Conservation (phyloP, 2,797 vertebrate species). For the Neomorphus geoffroyi region DNA sequence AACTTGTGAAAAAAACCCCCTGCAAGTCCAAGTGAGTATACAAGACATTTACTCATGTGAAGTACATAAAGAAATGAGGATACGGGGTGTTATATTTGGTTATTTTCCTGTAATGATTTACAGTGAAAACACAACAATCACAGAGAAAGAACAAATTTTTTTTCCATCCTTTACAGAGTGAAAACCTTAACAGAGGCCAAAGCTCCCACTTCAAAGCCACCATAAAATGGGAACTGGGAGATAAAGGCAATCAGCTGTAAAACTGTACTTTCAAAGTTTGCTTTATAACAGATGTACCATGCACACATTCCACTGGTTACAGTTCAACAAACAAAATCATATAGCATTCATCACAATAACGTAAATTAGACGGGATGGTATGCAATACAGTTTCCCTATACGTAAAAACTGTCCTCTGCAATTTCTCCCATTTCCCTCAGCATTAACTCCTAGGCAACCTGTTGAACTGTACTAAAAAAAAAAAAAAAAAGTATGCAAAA, state of each 20-base stretch:
- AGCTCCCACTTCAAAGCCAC: slow-evolving; percentile 26
- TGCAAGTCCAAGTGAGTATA: neutral
- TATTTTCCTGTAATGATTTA: neutral
- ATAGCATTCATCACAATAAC: neutral
- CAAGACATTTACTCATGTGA: neutral
- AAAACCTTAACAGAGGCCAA: neutral
- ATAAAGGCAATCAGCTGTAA: neutral
- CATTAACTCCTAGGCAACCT: neutral
- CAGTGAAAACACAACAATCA: slow-evolving; percentile 1
- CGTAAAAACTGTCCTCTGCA: neutral
- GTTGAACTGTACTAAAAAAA: neutral
- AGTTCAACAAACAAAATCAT: neutral
- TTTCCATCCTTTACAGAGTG: neutral
- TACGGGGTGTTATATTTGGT: neutral
- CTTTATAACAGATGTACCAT: neutral
- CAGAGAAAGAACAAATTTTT: neutral
- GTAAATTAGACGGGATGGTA: neutral
- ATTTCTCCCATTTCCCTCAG: neutral
- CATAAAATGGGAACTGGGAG: neutral
- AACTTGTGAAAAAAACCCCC: neutral
- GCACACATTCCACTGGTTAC: neutral
- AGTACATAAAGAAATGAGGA: neutral
- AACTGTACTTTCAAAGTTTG: neutral
- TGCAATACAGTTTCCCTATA: neutral
- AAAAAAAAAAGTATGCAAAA: neutral